phyloP scores from a whole-genome alignment of 1,140 invertebrate species.

The Bombus consobrinus region DNA sequence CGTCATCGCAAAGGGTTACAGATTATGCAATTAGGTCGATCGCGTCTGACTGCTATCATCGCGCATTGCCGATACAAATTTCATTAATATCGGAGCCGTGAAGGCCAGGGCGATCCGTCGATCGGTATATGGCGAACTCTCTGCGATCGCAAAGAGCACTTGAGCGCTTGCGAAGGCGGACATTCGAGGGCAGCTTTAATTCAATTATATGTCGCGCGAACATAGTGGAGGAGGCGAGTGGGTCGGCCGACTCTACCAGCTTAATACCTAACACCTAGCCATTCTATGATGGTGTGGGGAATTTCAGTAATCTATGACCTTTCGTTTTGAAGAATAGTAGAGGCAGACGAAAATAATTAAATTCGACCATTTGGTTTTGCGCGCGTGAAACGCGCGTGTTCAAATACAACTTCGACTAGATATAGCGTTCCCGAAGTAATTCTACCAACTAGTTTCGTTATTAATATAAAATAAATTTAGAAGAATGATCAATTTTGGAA shows the following conservation, averaged over 20 bases:
- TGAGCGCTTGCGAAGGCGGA: conserved; percentile 24
- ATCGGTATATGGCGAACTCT: conserved; percentile 49
- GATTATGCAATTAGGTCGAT: conserved; percentile 14
- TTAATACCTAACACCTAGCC: conserved; percentile 15
- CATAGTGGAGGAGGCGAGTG: conserved; percentile 25
- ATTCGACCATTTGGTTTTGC: background rate
- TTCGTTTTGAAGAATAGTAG: background rate
- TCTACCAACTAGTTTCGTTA: too few species aligned
- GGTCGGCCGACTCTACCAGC: background rate
- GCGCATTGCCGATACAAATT: conserved; percentile 20
- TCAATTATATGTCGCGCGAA: conserved; percentile 54
- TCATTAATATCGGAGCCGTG: background rate
- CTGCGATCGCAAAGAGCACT: conserved; percentile 42
- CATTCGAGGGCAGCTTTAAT: conserved; percentile 58
- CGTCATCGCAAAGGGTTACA: background rate
- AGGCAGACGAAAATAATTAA: too few species aligned
- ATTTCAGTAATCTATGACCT: conserved; percentile 1
- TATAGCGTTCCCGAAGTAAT: too few species aligned
- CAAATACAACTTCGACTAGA: too few species aligned
- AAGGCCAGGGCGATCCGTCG: conserved; percentile 15
- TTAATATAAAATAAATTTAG: too few species aligned
- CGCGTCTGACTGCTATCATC: background rate
- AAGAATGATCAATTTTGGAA: too few species aligned
- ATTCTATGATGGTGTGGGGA: background rate
- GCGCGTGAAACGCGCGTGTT: background rate